These are phyloP conservation scores for Clusia tigrina DNA, from an alignment of 2,888 invertebrate genomes.

Conservation along the genomic window DNA sequence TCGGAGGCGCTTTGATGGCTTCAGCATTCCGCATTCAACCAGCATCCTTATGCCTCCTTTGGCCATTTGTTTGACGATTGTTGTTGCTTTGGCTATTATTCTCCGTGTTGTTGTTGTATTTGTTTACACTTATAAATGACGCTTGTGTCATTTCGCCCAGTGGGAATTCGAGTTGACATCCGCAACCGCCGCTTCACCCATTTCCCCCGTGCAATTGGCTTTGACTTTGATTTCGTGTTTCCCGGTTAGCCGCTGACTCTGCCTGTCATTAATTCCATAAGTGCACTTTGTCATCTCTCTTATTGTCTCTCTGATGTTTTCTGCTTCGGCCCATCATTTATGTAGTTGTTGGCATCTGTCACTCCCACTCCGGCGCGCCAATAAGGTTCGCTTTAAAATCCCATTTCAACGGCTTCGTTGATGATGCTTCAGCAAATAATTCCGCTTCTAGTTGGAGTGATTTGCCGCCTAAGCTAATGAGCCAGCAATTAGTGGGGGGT, in stretches of 20 bases:
- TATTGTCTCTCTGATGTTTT: neutral
- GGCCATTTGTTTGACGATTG: slow-evolving; percentile 54
- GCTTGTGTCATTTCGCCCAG: neutral
- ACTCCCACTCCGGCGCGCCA: neutral
- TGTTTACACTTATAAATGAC: slow-evolving; percentile 35
- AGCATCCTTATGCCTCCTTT: too few relatives aligned
- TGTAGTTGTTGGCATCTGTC: too few relatives aligned
- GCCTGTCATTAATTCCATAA: slow-evolving; percentile 55
- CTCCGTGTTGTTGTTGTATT: slow-evolving; percentile 28
- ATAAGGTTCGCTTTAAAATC: too few relatives aligned
- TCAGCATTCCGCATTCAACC: too few relatives aligned
- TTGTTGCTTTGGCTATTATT: slow-evolving; percentile 26
- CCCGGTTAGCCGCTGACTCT: slow-evolving; percentile 58
- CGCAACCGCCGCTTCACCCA: neutral
- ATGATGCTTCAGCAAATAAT: too few relatives aligned
- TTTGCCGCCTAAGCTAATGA: too few relatives aligned
- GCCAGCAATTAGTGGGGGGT: too few relatives aligned
- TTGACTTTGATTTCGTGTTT: slow-evolving; percentile 54
- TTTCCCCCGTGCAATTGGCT: neutral
- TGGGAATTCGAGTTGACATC: slow-evolving; percentile 3
- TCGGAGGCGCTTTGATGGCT: slow-evolving; percentile 36
- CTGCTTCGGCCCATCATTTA: neutral
- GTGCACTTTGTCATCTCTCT: slow-evolving; percentile 20
- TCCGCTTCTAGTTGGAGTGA: too few relatives aligned
- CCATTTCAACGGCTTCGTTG: too few relatives aligned